phyloP scores from a whole-genome alignment of 2,113 vertebrate species.

The Hydrochoerus hydrochaeris region DNA sequence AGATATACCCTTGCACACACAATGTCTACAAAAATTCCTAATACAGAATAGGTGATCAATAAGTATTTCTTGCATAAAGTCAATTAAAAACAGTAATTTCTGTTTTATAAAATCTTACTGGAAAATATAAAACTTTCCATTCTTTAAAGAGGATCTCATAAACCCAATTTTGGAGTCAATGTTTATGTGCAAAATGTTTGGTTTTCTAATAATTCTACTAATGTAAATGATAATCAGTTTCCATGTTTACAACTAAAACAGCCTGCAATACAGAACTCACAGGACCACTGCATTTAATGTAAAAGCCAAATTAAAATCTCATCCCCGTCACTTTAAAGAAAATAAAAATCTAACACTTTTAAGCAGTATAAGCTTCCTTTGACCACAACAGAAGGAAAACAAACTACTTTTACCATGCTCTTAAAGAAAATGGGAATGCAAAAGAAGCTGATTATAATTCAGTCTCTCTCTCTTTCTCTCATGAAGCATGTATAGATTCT shows the following conservation, averaged over 20 bases:
- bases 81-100: conserved; percentile 10
- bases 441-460: conserved; percentile 41
- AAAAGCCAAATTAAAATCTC: conserved; percentile 48
- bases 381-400: background rate
- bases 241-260: conserved; percentile 42
- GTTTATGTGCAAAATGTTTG: background rate
- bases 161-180: background rate
- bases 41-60: background rate
- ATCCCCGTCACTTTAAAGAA: conserved; percentile 33
- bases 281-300: background rate
- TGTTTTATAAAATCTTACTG: background rate
- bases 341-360: conserved; percentile 44
- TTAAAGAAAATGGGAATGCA: background rate
- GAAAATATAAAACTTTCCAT: background rate
- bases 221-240: conserved; percentile 38
- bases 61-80: background rate
- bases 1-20: background rate
- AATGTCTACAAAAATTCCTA: background rate
- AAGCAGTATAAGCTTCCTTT: conserved; percentile 3
- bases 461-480: conserved; percentile 24
- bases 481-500: background rate
- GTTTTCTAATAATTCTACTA: background rate
- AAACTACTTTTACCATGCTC: background rate
- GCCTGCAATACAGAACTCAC: background rate
- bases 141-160: background rate